These are phyloP conservation scores for Andrena bucephala DNA, from an alignment of 2,888 invertebrate genomes.

Conservation along the genomic window DNA sequence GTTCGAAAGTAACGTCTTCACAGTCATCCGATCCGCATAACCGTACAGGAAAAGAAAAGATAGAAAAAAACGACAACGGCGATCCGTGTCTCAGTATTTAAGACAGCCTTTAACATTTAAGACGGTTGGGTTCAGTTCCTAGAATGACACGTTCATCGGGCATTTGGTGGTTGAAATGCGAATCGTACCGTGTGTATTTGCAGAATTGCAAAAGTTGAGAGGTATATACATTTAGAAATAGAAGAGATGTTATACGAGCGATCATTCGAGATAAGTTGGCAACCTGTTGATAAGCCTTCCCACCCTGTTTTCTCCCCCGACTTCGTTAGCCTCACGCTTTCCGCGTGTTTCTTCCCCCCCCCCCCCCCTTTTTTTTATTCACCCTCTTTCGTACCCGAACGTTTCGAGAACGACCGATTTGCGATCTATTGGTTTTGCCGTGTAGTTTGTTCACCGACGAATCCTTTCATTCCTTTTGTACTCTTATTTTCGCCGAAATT, in stretches of 20 bases:
- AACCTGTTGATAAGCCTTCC: conserved; percentile 59
- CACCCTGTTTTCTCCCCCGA: conserved; percentile 27
- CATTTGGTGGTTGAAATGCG: conserved; percentile 77
- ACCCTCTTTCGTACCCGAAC: neutral
- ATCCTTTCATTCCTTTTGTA: conserved; percentile 58
- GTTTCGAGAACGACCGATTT: conserved; percentile 49
- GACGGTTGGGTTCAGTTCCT: conserved; percentile 80
- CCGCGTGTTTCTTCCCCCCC: neutral
- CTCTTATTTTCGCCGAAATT: conserved; percentile 42
- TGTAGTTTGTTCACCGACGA: conserved; percentile 42
- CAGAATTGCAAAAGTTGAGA: conserved; percentile 66
- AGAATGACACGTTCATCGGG: conserved; percentile 73
- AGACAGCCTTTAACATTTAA: conserved; percentile 68
- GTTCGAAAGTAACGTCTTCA: conserved; percentile 25
- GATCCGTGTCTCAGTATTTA: conserved; percentile 66
- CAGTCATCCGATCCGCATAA: conserved; percentile 55
- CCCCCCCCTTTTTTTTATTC: neutral
- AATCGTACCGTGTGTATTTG: conserved; percentile 75
- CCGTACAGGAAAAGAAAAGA: conserved; percentile 4
- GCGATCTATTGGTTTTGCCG: conserved; percentile 48
- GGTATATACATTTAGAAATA: conserved; percentile 64
- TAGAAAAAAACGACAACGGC: conserved; percentile 20
- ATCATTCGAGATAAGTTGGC: conserved; percentile 65
- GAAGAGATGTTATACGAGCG: conserved; percentile 58
- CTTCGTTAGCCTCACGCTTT: conserved; percentile 28